Evolutionary conservation across 2,113 vertebrate species (phyloP).

Genomic region (Mus spicilegus): DNA sequence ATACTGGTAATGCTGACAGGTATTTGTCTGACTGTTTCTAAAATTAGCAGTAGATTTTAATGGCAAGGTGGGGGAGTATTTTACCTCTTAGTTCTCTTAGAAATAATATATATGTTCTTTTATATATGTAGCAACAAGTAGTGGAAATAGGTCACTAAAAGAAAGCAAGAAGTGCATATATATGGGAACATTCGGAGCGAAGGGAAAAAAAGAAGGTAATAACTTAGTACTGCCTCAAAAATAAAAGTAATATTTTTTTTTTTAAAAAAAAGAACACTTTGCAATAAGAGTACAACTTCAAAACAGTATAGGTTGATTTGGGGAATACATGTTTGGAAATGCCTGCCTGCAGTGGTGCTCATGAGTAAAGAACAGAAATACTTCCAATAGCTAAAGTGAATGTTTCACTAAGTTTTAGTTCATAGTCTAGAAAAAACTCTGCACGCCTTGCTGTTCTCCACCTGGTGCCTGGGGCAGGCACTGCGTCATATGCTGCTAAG

Average conservation of each 20-base stretch:
- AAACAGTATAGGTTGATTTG: not conserved
- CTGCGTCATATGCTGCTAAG: not conserved
- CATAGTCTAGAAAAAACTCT: not conserved
- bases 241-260: not conserved
- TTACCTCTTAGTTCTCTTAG: not conserved
- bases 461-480: not conserved
- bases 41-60: slow-evolving; percentile 51
- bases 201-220: not conserved
- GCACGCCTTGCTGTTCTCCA: not conserved
- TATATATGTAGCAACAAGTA: not conserved
- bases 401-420: not conserved
- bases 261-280: slow-evolving; percentile 20
- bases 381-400: not conserved
- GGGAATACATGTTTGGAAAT: not conserved
- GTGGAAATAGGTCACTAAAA: not conserved
- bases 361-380: not conserved
- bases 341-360: not conserved
- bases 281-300: not conserved
- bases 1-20: slow-evolving; percentile 8
- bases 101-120: not conserved
- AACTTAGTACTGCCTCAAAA: not conserved
- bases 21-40: slow-evolving; percentile 35
- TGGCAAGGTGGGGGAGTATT: not conserved
- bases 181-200: not conserved
- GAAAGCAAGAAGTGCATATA: not conserved